Evolutionary conservation across 2,797 vertebrate genomes (phyloP), one percentile per base, ranked within the genome.

Genomic region (Cuculus canorus): DNA sequence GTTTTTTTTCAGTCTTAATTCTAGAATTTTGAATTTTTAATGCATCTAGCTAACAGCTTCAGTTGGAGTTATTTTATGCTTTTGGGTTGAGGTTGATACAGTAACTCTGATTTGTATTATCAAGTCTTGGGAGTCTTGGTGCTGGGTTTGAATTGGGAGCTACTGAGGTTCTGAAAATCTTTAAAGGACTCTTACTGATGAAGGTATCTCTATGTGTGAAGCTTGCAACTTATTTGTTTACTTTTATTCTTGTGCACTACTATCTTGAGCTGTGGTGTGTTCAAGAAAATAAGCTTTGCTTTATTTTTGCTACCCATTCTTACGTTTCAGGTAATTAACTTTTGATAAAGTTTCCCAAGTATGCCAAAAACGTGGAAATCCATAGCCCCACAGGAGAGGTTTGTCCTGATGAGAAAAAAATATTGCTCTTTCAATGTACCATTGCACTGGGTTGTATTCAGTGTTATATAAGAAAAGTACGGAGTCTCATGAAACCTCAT

Each of bases 1-100:
- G 39, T 10, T 23, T 12, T 25, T 1, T 35, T 60, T 22, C 15
- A 32, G 13, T 16, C 0, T 0, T 30, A 8, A 25, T 53, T 92
- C 4, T 63, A 56, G 45, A n/a, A n/a, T 68, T 71, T 39, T 2
- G 0, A 54, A 3, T 22, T 68, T n/a, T 63, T 78, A 64, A 14
- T 35, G 13, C 10, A 33, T 66, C 43, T 66, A 75, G n/a, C 27
- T 28, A 19, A 21, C n/a, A 71, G 59, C 33, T 64, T 52, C 79
- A 61, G 37, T 35, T 87, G 11, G n/a, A 76, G 32, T 19, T 56
- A 19, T 6, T 53, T 57, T 37, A 6, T 68, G 11, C 43, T 41
- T 68, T 0, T 35, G 53, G 7, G 25, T 17, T 63, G 39, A 5
- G 24, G 5, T 32, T 54, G 50, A 7, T 85, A 54, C 47, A 22